Conservation (phyloP, 2,797 vertebrate genomes). For the Coccyzus lansbergi region DNA sequence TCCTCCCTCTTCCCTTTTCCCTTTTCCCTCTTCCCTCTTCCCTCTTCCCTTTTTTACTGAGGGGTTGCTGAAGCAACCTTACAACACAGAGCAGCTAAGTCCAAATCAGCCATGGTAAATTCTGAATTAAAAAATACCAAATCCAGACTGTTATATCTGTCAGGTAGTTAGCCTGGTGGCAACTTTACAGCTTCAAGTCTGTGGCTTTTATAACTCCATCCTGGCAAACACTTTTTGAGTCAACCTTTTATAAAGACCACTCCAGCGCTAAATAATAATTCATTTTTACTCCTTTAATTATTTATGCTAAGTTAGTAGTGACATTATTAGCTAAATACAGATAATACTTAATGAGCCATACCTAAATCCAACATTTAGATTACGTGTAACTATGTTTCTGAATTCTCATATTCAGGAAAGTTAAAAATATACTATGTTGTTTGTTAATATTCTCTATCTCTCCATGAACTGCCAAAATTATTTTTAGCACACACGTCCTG, state of each 20-base stretch:
- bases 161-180: background rate
- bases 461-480: conserved; percentile 16
- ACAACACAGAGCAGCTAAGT: background rate
- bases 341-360: background rate
- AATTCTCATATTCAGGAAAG: background rate
- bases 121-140: background rate
- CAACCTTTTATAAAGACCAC: background rate
- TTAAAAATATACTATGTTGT: conserved; percentile 26
- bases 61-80: background rate
- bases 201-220: background rate
- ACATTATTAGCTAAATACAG: background rate
- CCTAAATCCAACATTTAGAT: background rate
- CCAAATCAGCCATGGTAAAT: background rate
- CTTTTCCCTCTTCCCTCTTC: no score
- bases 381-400: background rate
- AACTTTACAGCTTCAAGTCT: background rate
- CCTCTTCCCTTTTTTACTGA: background rate
- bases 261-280: background rate
- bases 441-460: conserved; percentile 20
- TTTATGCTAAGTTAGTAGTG: background rate
- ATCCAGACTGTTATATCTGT: background rate
- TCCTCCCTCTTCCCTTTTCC: no score
- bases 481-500: conserved; percentile 20
- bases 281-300: background rate
- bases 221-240: background rate